A percentile compares a stretch with the other conserved stretches of the same genome.
phyloP scores from a whole-genome alignment of 1,140 invertebrate genomes.

The Zaprionus capensis region DNA sequence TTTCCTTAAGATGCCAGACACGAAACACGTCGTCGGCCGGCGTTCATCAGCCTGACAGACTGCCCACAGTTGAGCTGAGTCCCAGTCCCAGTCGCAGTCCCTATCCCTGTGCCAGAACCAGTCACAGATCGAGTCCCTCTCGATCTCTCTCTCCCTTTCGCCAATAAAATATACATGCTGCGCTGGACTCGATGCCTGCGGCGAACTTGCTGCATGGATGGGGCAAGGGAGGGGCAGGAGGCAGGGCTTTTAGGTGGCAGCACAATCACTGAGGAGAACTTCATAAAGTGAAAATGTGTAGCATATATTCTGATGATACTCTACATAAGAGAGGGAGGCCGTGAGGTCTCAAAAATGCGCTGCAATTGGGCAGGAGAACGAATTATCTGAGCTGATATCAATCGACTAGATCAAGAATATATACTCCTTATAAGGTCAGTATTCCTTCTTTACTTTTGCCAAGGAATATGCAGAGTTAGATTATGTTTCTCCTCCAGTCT shows the following conservation, averaged over 20 bases:
- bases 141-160: slow-evolving; percentile 39
- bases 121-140: slow-evolving; percentile 21
- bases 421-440: too few species aligned
- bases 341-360: background rate
- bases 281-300: slow-evolving; percentile 79
- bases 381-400: too few species aligned
- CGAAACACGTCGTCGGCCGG: slow-evolving; percentile 59
- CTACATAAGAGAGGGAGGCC: background rate
- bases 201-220: slow-evolving; percentile 28
- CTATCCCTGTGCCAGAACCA: slow-evolving; percentile 37
- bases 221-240: background rate
- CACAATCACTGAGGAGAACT: slow-evolving; percentile 42
- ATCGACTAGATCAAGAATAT: too few species aligned
- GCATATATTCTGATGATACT: slow-evolving; percentile 63
- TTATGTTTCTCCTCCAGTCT: background rate
- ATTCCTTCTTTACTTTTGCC: too few species aligned
- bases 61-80: slow-evolving; percentile 41
- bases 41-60: slow-evolving; percentile 75
- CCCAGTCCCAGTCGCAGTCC: slow-evolving; percentile 11
- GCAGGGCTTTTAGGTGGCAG: background rate
- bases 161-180: slow-evolving; percentile 76
- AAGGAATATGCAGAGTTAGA: too few species aligned
- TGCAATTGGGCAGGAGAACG: background rate
- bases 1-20: slow-evolving; percentile 75
- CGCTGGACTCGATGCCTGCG: slow-evolving; percentile 56